phyloP scores from a whole-genome alignment of 53 echinoderm and acorn worm genomes.

The Antedon mediterranea region DNA sequence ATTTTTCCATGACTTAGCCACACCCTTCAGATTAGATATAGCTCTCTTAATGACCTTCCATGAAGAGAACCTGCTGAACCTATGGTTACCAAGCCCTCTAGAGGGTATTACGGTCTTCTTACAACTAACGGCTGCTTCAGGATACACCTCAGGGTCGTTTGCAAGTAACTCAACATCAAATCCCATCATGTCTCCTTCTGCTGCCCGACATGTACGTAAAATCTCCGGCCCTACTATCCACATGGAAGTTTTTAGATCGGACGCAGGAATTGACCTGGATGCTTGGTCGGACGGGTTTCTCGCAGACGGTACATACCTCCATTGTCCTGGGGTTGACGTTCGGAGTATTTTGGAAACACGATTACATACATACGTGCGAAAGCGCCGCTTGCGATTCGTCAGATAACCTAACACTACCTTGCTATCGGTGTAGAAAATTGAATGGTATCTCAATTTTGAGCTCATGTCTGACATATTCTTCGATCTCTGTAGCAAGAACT shows the following conservation, averaged over 20 bases:
- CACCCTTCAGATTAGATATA: slow-evolving; percentile 15
- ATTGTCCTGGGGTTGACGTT: slow-evolving; percentile 8
- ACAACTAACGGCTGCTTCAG: not conserved
- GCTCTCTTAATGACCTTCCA: slow-evolving; percentile 31
- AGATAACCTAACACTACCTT: slow-evolving; percentile 5
- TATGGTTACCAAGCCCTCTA: slow-evolving; percentile 11
- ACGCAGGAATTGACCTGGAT: slow-evolving; percentile 16
- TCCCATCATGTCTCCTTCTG: not conserved
- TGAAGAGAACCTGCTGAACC: slow-evolving; percentile 28
- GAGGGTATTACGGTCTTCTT: not conserved
- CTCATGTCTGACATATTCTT: slow-evolving; percentile 9
- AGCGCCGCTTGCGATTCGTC: slow-evolving; percentile 15
- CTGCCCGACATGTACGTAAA: not conserved
- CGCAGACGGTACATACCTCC: slow-evolving; percentile 14
- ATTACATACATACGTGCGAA: slow-evolving; percentile 21
- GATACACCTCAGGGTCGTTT: slow-evolving; percentile 28
- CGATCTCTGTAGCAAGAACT: slow-evolving; percentile 20
- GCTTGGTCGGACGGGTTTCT: slow-evolving; percentile 12
- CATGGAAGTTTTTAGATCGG: slow-evolving; percentile 8
- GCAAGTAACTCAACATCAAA: slow-evolving; percentile 7
- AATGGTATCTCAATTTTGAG: slow-evolving; percentile 2
- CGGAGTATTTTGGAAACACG: slow-evolving; percentile 12
- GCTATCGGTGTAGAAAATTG: slow-evolving; percentile 13
- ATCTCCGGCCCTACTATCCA: slow-evolving; percentile 3
- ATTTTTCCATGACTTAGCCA: slow-evolving; percentile 9